Percentiles rank a stretch among this genome's conserved stretches.
Conservation (phyloP, 2,113 vertebrate species). For the Spizaetus ornatus region DNA sequence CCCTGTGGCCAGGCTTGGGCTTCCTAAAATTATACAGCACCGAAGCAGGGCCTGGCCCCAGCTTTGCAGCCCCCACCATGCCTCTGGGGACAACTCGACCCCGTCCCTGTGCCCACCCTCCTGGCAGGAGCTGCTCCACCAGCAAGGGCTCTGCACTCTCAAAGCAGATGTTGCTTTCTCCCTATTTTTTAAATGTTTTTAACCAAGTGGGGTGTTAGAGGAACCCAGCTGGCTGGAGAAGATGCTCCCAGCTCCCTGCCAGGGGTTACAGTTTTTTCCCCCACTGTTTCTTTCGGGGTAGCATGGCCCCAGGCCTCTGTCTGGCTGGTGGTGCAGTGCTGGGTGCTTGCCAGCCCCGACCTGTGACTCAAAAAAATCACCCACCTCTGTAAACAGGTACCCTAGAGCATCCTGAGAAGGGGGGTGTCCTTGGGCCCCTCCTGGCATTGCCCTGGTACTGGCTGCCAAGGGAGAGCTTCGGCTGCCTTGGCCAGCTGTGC, state of each 20-base stretch:
- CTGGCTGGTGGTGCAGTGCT: neutral
- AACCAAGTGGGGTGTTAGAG: neutral
- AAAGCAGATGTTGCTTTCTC: neutral
- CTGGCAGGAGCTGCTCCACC: neutral
- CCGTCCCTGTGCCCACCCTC: neutral
- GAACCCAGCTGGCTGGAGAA: neutral
- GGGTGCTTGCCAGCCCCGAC: neutral
- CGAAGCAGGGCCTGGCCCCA: neutral
- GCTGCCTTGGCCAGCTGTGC: neutral
- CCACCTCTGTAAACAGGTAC: neutral
- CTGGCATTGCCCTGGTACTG: rapidly evolving
- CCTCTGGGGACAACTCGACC: neutral
- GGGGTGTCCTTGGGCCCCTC: neutral
- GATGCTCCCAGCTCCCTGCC: neutral
- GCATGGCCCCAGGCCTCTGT: neutral
- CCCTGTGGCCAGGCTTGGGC: neutral
- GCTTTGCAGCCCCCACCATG: neutral
- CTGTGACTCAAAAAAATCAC: neutral
- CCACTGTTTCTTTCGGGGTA: neutral
- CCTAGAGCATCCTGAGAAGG: neutral
- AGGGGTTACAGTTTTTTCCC: neutral
- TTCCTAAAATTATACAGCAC: neutral
- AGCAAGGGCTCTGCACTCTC: neutral
- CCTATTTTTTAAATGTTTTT: neutral
- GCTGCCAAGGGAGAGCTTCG: neutral